Evolutionary conservation across 2,797 vertebrate species (phyloP), one percentile per base, ranked within the genome.

Genomic region (Okamejei kenojei): DNA sequence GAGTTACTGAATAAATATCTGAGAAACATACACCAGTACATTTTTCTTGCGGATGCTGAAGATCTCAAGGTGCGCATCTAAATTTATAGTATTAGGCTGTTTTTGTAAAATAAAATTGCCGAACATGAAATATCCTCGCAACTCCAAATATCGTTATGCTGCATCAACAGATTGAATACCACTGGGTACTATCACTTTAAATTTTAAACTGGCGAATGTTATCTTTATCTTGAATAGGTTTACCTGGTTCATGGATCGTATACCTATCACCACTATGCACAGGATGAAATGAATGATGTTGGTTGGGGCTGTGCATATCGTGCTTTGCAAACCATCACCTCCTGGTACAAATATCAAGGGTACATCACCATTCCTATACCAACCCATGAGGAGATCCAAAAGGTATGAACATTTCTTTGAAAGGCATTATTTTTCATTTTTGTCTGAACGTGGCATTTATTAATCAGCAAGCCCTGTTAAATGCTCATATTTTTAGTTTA

Each of bases 251-350:
- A 97, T 65, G 99, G 98, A 35, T 94, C 96, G 0, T 99, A 99
- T 45, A 97, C 96, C 90, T 99, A 99, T 93, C 98, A 99, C 94
- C 99, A 99, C 95, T 99, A 99, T 38, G 98, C 98, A 98, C 99
- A 99, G 95, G 98, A 99, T 94, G 97, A 95, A 29, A 94, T 96
- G 0, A 97, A 99, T 90, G 99, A 99, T 96, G 98, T 95, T 0
- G 99, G 98, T 81, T 99, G 99, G 99, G 99, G 99, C 94, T 99
- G 99, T 93, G 99, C 99, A 13, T 99, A 99, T 94, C 97, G 99
- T 8, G 99, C 99, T 26, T 95, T 99, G 80, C 99, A 99, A 95
- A 99, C 98, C 0, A 96, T 99, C 96, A 99, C 98, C 95, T 99
- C 99, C 76, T 99, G 99, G 99, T 99, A 99, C 96, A 97, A 84